Base-by-base conservation (phyloP, 2,797 vertebrate species). In the Crypturellus tataupa region DNA sequence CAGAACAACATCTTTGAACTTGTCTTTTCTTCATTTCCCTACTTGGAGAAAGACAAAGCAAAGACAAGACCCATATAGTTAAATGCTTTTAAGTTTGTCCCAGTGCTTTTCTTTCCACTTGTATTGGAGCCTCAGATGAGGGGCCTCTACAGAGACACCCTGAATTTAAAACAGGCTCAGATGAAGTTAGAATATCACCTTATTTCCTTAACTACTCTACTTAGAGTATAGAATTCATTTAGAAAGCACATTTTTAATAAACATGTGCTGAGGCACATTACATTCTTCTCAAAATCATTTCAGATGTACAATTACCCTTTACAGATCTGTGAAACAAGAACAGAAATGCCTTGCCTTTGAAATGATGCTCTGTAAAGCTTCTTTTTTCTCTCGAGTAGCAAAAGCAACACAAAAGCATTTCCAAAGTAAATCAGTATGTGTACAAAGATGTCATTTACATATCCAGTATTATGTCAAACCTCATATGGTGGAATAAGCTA, bases 401-500 rank as follows among this genome's bases (percentile, higher is more conserved):
- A 60, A 93, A 94, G 63, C n/a, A 77, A 71, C 8, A 80, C 83
- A 94, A 94, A 95, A 95, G n/a, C 51, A 42, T 47, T 94, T 85
- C 68, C 12, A 5, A 84, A 85, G 59, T 37, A 9, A 89, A 65
- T 33, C 29, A 37, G 10, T 25, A 56, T 49, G 31, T 12, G 35
- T 65, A 76, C 49, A 85, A 16, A 49, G n/a, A 49, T 94, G 56
- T 68, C 11, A 37, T 46, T 95, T 87, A 59, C 76, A 51, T 37
- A 92, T 29, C 44, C 65, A 73, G 47, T 33, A 77, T 29, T 53
- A 58, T 0, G 0, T 42, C 91, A 80, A 93, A 64, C 31, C n/a
- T 75, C 68, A 79, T 33, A 23, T 24, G 55, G 37, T 25, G 55
- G 81, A 89, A 77, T 80, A 92, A 87, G 90, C 27, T 6, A 31